These are phyloP conservation scores for Andrena dorsata DNA, from an alignment of 2,888 invertebrate genomes.

Conservation along the genomic window DNA sequence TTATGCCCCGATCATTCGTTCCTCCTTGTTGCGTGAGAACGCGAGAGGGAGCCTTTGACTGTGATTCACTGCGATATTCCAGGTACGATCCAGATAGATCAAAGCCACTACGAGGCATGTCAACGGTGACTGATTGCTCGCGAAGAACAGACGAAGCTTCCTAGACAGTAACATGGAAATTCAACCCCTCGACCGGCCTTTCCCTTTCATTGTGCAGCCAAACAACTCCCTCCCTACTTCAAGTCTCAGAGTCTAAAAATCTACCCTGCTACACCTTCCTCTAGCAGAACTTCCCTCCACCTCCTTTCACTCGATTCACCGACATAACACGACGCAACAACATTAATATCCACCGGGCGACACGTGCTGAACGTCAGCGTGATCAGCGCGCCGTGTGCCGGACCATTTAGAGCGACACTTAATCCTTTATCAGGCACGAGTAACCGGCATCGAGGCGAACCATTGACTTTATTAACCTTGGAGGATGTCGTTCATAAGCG, in stretches of 20 bases:
- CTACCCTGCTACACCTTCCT: not conserved
- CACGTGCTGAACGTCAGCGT: slow-evolving; percentile 31
- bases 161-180: no score
- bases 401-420: slow-evolving; percentile 35
- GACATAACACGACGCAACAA: not conserved
- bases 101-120: no score
- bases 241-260: no score
- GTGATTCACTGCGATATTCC: not conserved
- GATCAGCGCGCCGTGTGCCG: slow-evolving; percentile 12
- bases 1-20: not conserved
- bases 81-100: not conserved
- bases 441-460: slow-evolving; percentile 58
- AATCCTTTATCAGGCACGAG: slow-evolving; percentile 55
- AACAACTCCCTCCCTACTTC: no score
- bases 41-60: no score
- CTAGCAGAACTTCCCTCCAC: not conserved
- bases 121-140: no score
- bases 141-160: no score
- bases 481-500: slow-evolving; percentile 69
- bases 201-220: no score
- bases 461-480: slow-evolving; percentile 70
- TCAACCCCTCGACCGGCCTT: no score
- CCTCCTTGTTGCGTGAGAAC: not conserved
- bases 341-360: slow-evolving; percentile 1
- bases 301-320: not conserved